A percentile compares a stretch with the other conserved stretches of the same genome.
phyloP scores from a whole-genome alignment of 2,113 vertebrate genomes.

The Dasypus novemcinctus region DNA sequence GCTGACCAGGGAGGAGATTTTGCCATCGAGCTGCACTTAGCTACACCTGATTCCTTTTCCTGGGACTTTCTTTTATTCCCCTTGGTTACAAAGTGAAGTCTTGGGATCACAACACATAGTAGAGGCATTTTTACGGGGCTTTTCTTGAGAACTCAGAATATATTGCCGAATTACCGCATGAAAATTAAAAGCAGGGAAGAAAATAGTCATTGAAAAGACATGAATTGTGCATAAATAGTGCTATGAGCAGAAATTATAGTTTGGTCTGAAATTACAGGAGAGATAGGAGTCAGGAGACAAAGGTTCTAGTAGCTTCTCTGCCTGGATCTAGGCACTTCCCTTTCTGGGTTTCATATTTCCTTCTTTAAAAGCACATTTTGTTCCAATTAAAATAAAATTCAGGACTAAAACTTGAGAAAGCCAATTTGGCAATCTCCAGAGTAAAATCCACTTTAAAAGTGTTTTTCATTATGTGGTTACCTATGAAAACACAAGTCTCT shows the following conservation, averaged over 20 bases:
- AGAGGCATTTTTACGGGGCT: neutral
- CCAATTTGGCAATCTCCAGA: neutral
- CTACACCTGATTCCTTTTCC: neutral
- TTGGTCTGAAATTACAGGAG: neutral
- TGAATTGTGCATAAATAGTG: neutral
- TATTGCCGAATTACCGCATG: neutral
- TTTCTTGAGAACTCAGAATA: neutral
- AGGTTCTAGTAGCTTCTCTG: neutral
- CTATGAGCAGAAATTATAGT: neutral
- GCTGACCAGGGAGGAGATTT: neutral
- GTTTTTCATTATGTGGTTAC: neutral
- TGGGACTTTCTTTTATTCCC: neutral
- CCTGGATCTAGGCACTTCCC: neutral
- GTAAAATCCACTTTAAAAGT: slow-evolving; percentile 45
- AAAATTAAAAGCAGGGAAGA: neutral
- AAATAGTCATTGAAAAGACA: neutral
- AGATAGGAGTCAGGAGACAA: neutral
- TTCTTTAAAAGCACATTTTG: slow-evolving; percentile 16
- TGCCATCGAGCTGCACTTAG: neutral
- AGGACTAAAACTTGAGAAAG: slow-evolving; percentile 16
- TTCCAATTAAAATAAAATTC: slow-evolving; percentile 43
- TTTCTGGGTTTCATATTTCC: neutral
- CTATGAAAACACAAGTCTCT: slow-evolving; percentile 35
- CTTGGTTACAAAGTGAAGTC: neutral
- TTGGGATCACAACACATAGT: neutral